Conservation (phyloP, 2,113 vertebrate species). For the Callopanchax toddi region DNA sequence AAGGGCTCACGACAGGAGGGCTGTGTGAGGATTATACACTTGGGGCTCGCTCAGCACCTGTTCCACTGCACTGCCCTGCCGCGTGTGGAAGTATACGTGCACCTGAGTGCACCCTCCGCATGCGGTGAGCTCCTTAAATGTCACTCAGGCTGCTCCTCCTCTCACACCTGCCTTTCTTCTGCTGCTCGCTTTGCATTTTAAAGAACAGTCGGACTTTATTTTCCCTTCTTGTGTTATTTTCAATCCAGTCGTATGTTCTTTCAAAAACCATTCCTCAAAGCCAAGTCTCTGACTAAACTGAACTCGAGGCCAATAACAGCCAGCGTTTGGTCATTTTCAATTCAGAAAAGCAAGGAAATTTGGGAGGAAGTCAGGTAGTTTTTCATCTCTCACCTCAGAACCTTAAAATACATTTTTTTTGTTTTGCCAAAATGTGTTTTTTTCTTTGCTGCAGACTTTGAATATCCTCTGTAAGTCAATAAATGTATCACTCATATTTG, state of each 20-base stretch:
- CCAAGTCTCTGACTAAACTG: constrained; percentile 54
- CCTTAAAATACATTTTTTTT: constrained; percentile 38
- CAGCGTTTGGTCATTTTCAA: constrained; percentile 57
- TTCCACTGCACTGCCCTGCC: constrained; percentile 46
- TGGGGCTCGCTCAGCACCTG: constrained; percentile 72
- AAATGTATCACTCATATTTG: constrained; percentile 50
- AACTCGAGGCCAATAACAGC: constrained; percentile 53
- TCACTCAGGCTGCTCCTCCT: too few relatives aligned
- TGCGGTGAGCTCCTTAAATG: constrained; percentile 40
- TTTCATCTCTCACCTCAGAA: constrained; percentile 60
- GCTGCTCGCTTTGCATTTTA: constrained; percentile 25
- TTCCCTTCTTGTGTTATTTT: constrained; percentile 40
- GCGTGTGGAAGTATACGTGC: constrained; percentile 21
- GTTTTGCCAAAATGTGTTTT: constrained; percentile 27
- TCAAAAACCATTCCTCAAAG: constrained; percentile 39
- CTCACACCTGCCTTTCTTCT: constrained; percentile 18
- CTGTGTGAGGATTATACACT: constrained; percentile 73
- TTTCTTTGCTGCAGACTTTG: constrained; percentile 32
- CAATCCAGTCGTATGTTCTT: constrained; percentile 40
- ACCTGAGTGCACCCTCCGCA: constrained; percentile 34
- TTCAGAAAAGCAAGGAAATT: constrained; percentile 55
- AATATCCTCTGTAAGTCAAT: constrained; percentile 45
- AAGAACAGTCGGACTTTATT: constrained; percentile 38
- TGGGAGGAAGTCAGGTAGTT: constrained; percentile 51
- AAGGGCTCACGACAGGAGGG: constrained; percentile 61